These are phyloP conservation scores for Lanistes nyassanus DNA, from an alignment of 1,140 invertebrate genomes.

Conservation along the genomic window DNA sequence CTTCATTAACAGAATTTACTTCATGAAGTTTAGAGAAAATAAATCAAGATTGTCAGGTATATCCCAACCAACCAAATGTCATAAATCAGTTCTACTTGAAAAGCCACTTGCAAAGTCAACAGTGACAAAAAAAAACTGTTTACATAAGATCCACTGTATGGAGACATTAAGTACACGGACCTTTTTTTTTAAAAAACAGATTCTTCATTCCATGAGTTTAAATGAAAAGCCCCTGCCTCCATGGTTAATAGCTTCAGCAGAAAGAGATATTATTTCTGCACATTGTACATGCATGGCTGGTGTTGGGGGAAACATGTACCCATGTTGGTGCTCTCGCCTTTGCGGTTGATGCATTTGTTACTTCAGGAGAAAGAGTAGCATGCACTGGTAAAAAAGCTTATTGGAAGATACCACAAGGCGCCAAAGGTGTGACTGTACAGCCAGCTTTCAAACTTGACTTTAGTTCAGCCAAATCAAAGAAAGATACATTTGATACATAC, in stretches of 20 bases:
- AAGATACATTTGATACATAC: no score
- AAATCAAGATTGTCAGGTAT: no score
- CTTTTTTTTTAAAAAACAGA: no score
- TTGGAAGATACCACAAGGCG: not conserved
- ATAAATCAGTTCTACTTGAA: no score
- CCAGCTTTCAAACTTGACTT: not conserved
- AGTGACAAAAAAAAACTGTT: no score
- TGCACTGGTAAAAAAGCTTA: constrained; percentile 1
- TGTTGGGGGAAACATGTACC: not conserved
- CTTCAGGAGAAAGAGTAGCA: not conserved
- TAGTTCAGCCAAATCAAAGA: not conserved
- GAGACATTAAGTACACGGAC: no score
- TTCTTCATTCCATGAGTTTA: constrained; percentile 36
- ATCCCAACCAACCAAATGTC: no score
- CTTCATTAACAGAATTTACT: no score
- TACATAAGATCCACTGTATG: no score
- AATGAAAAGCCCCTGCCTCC: constrained; percentile 24
- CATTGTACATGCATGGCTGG: constrained; percentile 41
- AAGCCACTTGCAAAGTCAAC: no score
- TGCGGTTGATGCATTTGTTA: not conserved
- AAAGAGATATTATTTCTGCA: constrained; percentile 21
- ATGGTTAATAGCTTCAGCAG: constrained; percentile 26
- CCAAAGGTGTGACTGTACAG: not conserved
- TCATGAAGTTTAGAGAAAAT: no score
- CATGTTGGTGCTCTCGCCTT: constrained; percentile 3